Conservation (phyloP, 2,113 vertebrate species). For the Rallus limicola region DNA sequence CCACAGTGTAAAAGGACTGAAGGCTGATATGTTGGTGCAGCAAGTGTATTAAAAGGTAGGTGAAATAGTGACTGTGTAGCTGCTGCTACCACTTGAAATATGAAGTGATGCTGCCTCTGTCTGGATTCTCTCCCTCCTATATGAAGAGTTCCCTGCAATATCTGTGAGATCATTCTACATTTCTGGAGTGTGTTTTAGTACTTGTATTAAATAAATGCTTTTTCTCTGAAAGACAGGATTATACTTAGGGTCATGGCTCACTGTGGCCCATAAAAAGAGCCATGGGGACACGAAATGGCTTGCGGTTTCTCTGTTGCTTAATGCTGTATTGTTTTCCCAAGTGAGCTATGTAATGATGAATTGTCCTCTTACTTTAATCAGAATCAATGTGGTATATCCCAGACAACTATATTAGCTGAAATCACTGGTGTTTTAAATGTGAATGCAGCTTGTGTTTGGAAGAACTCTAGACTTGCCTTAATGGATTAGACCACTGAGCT, state of each 20-base stretch:
- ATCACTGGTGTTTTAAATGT: background rate
- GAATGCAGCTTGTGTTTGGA: background rate
- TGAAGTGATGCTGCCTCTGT: background rate
- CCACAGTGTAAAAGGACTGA: background rate
- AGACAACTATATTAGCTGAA: background rate
- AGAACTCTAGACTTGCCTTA: background rate
- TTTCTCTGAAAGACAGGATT: background rate
- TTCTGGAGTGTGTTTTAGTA: background rate
- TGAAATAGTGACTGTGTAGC: background rate
- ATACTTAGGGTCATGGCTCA: fast-evolving
- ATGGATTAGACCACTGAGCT: background rate
- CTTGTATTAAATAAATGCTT: background rate
- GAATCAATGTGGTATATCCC: fast-evolving
- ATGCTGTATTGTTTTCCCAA: background rate
- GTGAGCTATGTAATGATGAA: background rate
- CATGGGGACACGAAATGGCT: fast-evolving
- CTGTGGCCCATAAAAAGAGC: background rate
- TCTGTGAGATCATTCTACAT: fast-evolving
- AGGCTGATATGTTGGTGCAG: background rate
- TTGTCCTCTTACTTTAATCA: background rate
- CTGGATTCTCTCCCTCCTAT: background rate
- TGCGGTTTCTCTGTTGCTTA: background rate
- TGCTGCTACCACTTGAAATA: background rate
- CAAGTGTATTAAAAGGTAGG: background rate
- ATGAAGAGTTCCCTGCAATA: background rate